Evolutionary conservation across 2,888 invertebrate genomes (phyloP).

Genomic region (Hedychridium roseum): DNA sequence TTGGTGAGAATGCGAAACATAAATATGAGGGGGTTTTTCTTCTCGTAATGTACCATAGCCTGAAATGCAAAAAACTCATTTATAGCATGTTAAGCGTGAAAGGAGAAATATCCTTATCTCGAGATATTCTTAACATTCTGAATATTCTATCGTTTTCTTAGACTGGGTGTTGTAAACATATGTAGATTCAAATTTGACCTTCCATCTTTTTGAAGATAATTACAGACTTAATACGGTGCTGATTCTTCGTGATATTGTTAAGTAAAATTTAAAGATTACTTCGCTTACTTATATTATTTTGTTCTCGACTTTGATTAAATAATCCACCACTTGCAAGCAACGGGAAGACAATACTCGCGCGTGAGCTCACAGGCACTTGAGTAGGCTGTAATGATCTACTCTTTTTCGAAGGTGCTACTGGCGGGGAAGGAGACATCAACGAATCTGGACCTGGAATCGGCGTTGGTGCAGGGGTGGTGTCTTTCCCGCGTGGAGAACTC

Average conservation of each 20-base stretch:
- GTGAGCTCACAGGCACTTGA: conserved; percentile 73
- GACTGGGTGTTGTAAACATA: no score
- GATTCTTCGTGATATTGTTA: no score
- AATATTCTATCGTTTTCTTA: no score
- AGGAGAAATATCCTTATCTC: no score
- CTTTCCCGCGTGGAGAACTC: conserved; percentile 57
- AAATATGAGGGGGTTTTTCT: conserved; percentile 67
- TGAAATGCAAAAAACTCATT: no score
- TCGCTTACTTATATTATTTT: conserved; percentile 59
- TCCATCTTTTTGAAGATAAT: no score
- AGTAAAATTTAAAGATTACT: no score
- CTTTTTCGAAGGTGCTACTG: conserved; percentile 51
- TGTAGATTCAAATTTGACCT: no score
- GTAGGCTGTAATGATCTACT: conserved; percentile 58
- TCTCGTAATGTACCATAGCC: conserved; percentile 81
- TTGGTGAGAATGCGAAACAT: conserved; percentile 60
- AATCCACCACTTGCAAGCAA: conserved; percentile 69
- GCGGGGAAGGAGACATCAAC: conserved; percentile 58
- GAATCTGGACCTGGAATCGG: conserved; percentile 58
- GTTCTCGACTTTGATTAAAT: conserved; percentile 64
- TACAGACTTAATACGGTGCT: no score
- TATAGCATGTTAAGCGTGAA: no score
- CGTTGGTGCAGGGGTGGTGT: conserved; percentile 53
- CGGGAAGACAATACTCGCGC: conserved; percentile 81
- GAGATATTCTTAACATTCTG: no score